Base-by-base conservation (phyloP, 2,113 vertebrate species). In the Rhegmatorhina hoffmannsi region DNA sequence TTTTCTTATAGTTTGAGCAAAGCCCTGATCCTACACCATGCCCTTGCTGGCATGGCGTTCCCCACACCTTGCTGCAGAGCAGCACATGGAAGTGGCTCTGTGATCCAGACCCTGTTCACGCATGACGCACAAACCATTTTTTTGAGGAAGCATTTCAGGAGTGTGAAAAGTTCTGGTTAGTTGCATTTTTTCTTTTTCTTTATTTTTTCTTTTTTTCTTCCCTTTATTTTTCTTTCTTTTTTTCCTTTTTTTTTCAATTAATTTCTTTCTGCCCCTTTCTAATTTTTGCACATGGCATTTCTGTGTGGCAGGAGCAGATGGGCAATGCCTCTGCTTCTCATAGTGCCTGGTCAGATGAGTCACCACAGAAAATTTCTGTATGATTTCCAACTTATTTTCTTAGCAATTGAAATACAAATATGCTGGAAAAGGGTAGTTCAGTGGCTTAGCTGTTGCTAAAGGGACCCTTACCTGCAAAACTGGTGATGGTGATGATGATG, bases 71-170 rank as follows among this genome's bases (percentile, higher is more conserved):
- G 60, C 80, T 84, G 64, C 1, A 0, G 40, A 80, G 47, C 7
- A 4, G 66, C 0, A 7, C 6, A 1, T 84, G 74, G 80, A 80
- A 70, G 66, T 40, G 62, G 43, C 47, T 81, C 81, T 55, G 55
- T 8, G 7, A 80, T 96, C 77, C 81, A 92, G 63, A 62, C 62
- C 88, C 79, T 90, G 85, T 38, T 89, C 19, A 4, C 0, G 59
- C 87, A 92, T 80, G 38, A 74, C 0, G 0, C 29, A 81, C 78
- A 68, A 90, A 92, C 62, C 80, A 67, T 55, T 55, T 60, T 87
- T 96, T 96, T 95, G 94, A 86, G 94, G 93, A 94, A 96, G 94
- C 93, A 21, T 77, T 90, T 85, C 68, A 78, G 79, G 90, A 94
- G 82, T 89, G 85, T 81, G 64, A 81, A 81, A 88, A 86, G 63